Conservation (phyloP, 2,888 invertebrate genomes). For the Oxystoma pomonae region DNA sequence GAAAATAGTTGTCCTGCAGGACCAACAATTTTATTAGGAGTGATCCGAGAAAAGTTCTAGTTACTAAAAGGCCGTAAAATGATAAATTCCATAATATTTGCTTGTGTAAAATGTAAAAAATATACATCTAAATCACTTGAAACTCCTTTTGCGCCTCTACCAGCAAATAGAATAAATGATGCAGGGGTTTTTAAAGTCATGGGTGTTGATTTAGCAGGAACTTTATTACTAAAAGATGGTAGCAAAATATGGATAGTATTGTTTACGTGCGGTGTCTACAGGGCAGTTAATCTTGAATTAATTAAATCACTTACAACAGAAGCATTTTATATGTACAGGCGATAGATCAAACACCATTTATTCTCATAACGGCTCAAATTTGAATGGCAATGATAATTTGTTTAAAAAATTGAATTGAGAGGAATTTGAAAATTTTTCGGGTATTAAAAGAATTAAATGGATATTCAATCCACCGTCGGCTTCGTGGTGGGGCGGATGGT, state of each 20-base stretch:
- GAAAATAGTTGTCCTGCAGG: not conserved
- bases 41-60: not conserved
- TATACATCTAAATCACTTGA: not conserved
- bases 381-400: not conserved
- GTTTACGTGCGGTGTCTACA: not conserved
- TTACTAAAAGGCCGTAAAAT: no score
- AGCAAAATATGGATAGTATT: not conserved
- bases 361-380: not conserved
- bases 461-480: not conserved
- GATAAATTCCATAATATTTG: not conserved
- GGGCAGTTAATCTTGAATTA: not conserved
- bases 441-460: not conserved
- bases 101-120: not conserved
- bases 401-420: not conserved
- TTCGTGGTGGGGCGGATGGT: not conserved
- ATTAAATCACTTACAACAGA: not conserved
- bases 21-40: not conserved
- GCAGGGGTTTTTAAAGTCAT: not conserved
- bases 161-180: not conserved
- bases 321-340: slow-evolving; percentile 1
- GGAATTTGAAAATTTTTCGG: not conserved
- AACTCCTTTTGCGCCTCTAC: not conserved
- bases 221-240: not conserved
- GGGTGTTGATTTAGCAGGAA: no score
- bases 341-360: not conserved